A percentile compares a stretch with the other conserved stretches of the same genome.
Evolutionary conservation across 2,888 invertebrate species (phyloP).

Genomic region (Ischnus inquisitorius): DNA sequence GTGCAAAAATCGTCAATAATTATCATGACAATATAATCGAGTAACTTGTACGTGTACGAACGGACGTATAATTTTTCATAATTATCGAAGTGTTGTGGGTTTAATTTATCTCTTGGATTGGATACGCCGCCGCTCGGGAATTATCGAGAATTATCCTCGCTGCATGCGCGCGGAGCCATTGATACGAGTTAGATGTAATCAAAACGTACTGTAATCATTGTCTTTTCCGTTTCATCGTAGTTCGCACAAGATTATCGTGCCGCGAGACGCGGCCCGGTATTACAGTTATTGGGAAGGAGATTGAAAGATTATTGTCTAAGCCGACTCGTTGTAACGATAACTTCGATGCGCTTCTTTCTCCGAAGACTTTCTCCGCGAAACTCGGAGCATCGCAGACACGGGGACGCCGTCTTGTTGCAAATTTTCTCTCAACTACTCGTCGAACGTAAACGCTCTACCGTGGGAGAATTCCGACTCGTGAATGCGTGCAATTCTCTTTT

Average conservation of each 20-base stretch:
- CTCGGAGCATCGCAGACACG: constrained; percentile 14
- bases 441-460: constrained; percentile 16
- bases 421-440: constrained; percentile 29
- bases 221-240: constrained; percentile 19
- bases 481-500: background rate
- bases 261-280: background rate
- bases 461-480: constrained; percentile 23
- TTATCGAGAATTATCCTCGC: constrained; percentile 22
- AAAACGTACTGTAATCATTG: constrained; percentile 13
- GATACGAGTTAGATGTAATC: background rate
- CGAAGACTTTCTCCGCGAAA: constrained; percentile 49
- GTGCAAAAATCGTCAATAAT: background rate
- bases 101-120: background rate
- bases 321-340: constrained; percentile 43
- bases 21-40: background rate
- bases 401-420: constrained; percentile 5
- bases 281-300: background rate
- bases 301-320: constrained; percentile 4
- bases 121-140: background rate
- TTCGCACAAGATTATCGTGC: background rate
- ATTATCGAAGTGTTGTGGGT: constrained; percentile 4
- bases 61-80: background rate
- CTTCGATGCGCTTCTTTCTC: constrained; percentile 32
- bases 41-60: background rate
- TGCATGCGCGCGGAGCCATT: background rate